Base-by-base conservation (phyloP, 2,797 vertebrate species). In the Lepus townsendii region DNA sequence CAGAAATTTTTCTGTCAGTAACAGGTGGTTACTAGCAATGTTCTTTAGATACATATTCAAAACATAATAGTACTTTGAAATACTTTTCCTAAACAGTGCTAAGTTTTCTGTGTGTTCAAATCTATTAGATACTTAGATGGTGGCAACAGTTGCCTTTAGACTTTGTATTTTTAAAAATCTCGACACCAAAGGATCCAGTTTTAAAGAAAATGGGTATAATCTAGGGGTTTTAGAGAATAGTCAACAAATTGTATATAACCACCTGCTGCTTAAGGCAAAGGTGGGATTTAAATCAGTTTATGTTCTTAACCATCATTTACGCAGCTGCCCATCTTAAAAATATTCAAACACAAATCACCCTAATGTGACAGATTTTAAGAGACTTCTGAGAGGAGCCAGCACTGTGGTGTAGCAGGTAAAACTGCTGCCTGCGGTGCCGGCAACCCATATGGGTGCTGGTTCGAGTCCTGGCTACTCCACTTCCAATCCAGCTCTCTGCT, bases 81-180 rank as follows among this genome's bases (percentile, higher is more conserved):
- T 24, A 47, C 6, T 89, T 84, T 82, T 62, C 76, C 38, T 75
- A 76, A 82, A 73, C 3, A 5, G 54, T 72, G 38, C 26, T 72
- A 38, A 72, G 8, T 50, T 88, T 96, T 96, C n/a, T 69, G 2
- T 82, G 83, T 66, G 95, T 92, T 79, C 75, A 92, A 10, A 92
- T 93, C 24, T 93, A 27, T 88, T 93, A 24, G 27, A 42, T 80
- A 80, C 50, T 88, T 80, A 20, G 42, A 47, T 80, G 20, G 3
- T 96, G 69, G 62, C 71, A 83, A 42, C 83, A 66, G 66, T 90
- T 91, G 35, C 66, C 72, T 95, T 97, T 92, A 86, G 54, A 80
- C 57, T 20, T 72, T 72, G 8, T 88, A 19, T 77, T 96, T 92
- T 42, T 22, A 27, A 92, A 65, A 88, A 63, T 14, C 3, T 80